Percentiles rank a stretch among this genome's conserved stretches.
Evolutionary conservation across 2,797 vertebrate genomes (phyloP).

Genomic region (Centropyge bicolor): DNA sequence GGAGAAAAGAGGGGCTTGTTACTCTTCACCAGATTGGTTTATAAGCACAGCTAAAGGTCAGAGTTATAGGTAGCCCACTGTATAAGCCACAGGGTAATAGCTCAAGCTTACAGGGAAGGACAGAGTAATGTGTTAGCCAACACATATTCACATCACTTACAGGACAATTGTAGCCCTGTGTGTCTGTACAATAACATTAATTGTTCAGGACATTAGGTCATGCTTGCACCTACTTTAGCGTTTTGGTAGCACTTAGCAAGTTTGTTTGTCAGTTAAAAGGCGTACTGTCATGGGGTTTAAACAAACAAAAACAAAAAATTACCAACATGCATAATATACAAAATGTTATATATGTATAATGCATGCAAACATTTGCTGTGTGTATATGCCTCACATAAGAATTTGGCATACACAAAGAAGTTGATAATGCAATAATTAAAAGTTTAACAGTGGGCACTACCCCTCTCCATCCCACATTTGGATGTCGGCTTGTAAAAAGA

Average conservation of each 20-base stretch:
- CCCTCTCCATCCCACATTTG: neutral
- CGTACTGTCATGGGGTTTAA: neutral
- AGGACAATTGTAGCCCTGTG: neutral
- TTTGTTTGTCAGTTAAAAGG: neutral
- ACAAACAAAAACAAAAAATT: no score
- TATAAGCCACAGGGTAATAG: conserved; percentile 36
- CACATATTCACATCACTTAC: neutral
- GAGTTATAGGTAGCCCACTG: conserved; percentile 17
- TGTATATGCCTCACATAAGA: neutral
- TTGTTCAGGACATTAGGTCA: neutral
- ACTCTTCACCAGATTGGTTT: conserved; percentile 46
- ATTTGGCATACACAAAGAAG: neutral
- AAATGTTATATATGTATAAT: no score
- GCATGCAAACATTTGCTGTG: neutral
- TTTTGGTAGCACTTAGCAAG: neutral
- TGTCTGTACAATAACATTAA: neutral
- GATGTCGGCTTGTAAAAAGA: neutral
- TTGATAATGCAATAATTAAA: neutral
- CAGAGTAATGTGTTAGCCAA: neutral
- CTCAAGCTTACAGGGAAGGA: conserved; percentile 18
- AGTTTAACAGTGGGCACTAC: neutral
- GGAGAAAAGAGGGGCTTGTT: conserved; percentile 38
- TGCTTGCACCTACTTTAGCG: neutral
- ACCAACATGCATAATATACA: no score
- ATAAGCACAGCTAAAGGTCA: conserved; percentile 58